Evolutionary conservation across 2,797 vertebrate species (phyloP).

Genomic region (Dryobates pubescens): DNA sequence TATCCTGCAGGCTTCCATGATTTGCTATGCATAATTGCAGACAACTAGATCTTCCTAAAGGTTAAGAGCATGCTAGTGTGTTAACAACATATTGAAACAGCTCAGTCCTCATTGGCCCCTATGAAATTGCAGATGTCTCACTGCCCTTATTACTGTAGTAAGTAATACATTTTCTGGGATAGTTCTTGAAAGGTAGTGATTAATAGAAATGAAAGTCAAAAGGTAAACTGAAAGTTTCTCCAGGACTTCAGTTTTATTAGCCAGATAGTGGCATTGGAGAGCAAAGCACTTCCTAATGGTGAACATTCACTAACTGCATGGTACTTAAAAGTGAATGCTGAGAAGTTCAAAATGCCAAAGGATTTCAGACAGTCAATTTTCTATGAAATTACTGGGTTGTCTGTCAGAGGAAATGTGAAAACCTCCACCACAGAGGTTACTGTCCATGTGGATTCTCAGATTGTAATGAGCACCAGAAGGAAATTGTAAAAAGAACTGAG

Average conservation of each 20-base stretch:
- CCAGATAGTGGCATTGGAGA: not conserved
- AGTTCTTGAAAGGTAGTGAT: not conserved
- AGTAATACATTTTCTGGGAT: not conserved
- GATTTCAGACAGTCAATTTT: not conserved
- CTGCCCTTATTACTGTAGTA: not conserved
- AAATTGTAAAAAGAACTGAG: not conserved
- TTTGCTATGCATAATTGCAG: constrained; percentile 3
- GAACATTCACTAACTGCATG: not conserved
- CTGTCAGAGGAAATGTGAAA: not conserved
- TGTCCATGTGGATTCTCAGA: not conserved
- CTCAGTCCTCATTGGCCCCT: not conserved
- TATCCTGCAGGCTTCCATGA: not conserved
- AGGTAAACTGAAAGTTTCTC: not conserved
- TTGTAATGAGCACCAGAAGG: not conserved
- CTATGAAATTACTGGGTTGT: not conserved
- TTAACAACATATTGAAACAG: not conserved
- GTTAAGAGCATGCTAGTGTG: not conserved
- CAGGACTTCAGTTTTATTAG: not conserved
- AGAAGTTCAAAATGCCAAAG: not conserved
- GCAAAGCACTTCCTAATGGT: not conserved
- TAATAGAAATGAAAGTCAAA: not conserved
- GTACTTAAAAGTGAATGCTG: not conserved
- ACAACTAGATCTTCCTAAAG: not conserved
- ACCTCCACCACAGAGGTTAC: not conserved
- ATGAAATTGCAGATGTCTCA: not conserved